A percentile compares a stretch with the other conserved stretches of the same genome.
Evolutionary conservation across 2,888 invertebrate species (phyloP).

Genomic region (Ectobius pallidus): DNA sequence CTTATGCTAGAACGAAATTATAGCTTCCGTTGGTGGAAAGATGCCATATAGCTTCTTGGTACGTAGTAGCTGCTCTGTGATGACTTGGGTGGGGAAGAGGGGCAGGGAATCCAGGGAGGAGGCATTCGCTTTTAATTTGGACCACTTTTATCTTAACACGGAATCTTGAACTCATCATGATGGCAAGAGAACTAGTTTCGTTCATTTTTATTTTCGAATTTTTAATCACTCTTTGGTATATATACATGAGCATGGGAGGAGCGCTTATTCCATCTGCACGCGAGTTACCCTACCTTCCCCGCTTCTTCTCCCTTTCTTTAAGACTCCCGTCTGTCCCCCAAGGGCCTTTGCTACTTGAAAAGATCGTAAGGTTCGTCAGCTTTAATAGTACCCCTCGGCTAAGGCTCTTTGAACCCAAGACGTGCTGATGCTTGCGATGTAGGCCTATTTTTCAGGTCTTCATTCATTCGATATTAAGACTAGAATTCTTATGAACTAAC

Average conservation of each 20-base stretch:
- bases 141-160: conserved; percentile 40
- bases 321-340: too few relatives aligned
- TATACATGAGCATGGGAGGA: conserved; percentile 3
- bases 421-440: too few relatives aligned
- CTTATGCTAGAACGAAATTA: conserved; percentile 29
- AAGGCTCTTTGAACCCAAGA: too few relatives aligned
- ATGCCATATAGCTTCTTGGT: neutral
- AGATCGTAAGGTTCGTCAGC: too few relatives aligned
- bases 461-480: too few relatives aligned
- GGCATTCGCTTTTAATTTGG: conserved; percentile 39
- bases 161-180: conserved; percentile 35
- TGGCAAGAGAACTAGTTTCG: conserved; percentile 20
- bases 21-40: conserved; percentile 32
- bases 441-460: too few relatives aligned
- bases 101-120: neutral
- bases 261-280: conserved; percentile 23
- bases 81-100: neutral
- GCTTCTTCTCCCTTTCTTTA: neutral
- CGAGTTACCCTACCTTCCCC: conserved; percentile 3
- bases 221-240: conserved; percentile 30
- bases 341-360: too few relatives aligned
- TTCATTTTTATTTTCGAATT: conserved; percentile 27
- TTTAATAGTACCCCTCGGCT: too few relatives aligned
- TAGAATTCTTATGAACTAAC: too few relatives aligned
- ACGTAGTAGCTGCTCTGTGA: neutral